Percentiles rank a stretch among this genome's conserved stretches.
These are phyloP conservation scores for Penelope pileata DNA, from an alignment of 2,113 vertebrate species.

Conservation along the genomic window DNA sequence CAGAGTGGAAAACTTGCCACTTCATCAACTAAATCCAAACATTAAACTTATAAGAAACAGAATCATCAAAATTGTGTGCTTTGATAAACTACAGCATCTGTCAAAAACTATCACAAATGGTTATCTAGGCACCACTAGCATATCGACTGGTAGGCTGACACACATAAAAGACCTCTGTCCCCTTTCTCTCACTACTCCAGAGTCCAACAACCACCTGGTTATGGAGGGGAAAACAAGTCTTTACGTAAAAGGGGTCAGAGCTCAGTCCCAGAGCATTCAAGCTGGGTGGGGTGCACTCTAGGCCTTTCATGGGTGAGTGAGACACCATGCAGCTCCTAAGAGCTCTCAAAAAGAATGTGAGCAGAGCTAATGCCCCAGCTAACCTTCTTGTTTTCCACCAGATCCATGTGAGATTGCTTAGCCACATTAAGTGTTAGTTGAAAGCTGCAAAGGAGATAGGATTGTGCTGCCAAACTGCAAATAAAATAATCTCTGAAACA, in stretches of 20 bases:
- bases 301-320: background rate
- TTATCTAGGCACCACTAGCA: background rate
- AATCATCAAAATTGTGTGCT: background rate
- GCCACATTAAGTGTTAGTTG: background rate
- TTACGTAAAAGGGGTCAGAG: background rate
- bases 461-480: background rate
- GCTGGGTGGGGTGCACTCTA: background rate
- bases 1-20: background rate
- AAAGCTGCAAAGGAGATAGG: background rate
- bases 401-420: background rate
- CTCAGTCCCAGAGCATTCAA: background rate
- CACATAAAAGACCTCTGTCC: background rate
- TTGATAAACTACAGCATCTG: background rate
- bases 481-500: slow-evolving; percentile 18
- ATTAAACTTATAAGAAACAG: background rate
- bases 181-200: background rate
- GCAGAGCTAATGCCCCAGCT: background rate
- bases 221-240: background rate
- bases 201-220: background rate
- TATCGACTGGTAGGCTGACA: background rate
- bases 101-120: background rate
- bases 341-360: background rate
- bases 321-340: background rate
- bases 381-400: background rate
- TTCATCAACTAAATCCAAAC: background rate